Base-by-base conservation (phyloP, 2,113 vertebrate genomes). In the Atherinomorus stipes region DNA sequence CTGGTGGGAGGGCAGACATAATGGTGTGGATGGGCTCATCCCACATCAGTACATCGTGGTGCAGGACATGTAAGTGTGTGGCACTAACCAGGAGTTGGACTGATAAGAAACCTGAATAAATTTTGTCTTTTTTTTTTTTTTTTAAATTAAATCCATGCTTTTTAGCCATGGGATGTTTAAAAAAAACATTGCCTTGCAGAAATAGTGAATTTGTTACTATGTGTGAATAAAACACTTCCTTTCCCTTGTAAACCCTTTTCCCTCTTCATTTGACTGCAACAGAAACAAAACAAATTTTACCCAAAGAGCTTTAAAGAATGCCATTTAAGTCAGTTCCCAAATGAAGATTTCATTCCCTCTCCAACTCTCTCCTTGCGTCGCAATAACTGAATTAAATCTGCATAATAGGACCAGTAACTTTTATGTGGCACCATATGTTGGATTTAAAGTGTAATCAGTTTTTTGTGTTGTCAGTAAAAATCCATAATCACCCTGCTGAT, bases 1-100 rank as follows among this genome's bases (percentile, higher is more conserved):
- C 92, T 99, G 97, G 97, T 99, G 97, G 97, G 96, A 99, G 91
- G 97, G 97, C 0, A 92, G 97, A 16, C 96, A 99, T 87, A 98
- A 98, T 0, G 97, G 97, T 11, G 86, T 96, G 15, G 97, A 98
- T 0, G 97, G 97, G 40, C 95, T 99, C 47, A 96, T 99, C 77
- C 97, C 97, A 0, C 97, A 99, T 75, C 97, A 98, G 91, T 99
- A 99, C 90, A 98, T 99, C 65, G 95, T 98, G 78, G 94, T 98
- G 37, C 97, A 99, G 83, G 97, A 99, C 95, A 96, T 96, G 97
- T 99, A 94, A 47, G 97, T 83, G 26, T 28, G 34, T 65, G 59
- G 60, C 19, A 2, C 19, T 9, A 23, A 45, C 7, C 26, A 10
- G 23, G 21, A n/a, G 21, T 23, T 34, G 18, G 40, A 54, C 26